Evolutionary conservation across 1,140 invertebrate species (phyloP).

Genomic region (Drosophila grimshawi): DNA sequence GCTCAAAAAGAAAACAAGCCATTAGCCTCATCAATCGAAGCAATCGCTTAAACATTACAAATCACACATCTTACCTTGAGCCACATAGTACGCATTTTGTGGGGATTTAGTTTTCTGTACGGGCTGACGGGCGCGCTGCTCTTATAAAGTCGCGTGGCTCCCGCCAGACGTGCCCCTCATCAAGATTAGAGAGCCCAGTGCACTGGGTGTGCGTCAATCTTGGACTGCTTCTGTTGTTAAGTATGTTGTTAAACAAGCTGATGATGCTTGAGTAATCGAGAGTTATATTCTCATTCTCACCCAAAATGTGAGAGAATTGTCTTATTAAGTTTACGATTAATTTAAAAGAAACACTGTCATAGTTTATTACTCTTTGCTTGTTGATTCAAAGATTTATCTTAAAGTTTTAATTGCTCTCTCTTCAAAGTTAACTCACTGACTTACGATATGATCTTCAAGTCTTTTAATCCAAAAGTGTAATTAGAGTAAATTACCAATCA

Average conservation of each 20-base stretch:
- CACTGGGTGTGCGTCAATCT: constrained; percentile 20
- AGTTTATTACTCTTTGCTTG: no score
- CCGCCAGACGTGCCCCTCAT: constrained; percentile 63
- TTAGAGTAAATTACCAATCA: not conserved
- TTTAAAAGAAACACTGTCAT: not conserved
- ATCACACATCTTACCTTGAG: constrained; percentile 53
- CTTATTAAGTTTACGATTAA: not conserved
- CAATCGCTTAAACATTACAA: not conserved
- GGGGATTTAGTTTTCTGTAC: constrained; percentile 43
- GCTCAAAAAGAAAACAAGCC: constrained; percentile 1
- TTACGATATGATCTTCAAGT: not conserved
- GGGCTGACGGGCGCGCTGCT: constrained; percentile 38
- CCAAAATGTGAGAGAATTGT: not conserved
- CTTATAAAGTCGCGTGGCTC: constrained; percentile 74
- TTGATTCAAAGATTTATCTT: no score
- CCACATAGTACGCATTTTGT: constrained; percentile 60
- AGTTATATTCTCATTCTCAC: not conserved
- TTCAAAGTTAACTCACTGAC: not conserved
- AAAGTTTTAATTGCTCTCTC: not conserved
- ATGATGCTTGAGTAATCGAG: constrained; percentile 9
- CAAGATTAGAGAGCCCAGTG: constrained; percentile 50
- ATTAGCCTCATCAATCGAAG: no score
- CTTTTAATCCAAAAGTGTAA: not conserved
- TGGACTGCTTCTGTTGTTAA: constrained; percentile 51
- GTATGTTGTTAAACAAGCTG: constrained; percentile 59